Conservation (phyloP, 2,888 invertebrate genomes). For the Chloroclystis v-ata region DNA sequence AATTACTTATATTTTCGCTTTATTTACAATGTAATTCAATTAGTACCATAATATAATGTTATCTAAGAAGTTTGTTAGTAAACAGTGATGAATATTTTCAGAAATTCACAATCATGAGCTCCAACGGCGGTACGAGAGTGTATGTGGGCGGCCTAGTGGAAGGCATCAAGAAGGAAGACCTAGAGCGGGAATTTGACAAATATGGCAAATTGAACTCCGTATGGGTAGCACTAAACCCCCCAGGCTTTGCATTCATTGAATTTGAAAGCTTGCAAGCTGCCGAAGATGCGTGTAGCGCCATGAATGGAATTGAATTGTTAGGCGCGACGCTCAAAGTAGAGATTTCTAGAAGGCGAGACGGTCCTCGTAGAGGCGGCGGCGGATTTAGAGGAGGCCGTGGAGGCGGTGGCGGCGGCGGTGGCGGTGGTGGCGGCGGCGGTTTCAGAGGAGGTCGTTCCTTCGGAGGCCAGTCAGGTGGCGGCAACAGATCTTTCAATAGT, state of each 20-base stretch:
- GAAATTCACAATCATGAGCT: constrained; percentile 59
- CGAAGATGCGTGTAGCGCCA: constrained; percentile 90
- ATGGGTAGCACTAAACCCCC: constrained; percentile 96
- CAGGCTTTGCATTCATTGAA: constrained; percentile 96
- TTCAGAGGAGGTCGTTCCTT: constrained; percentile 68
- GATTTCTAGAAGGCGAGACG: constrained; percentile 88
- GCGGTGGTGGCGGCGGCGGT: constrained; percentile 64
- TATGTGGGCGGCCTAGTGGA: constrained; percentile 94
- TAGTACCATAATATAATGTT: no score
- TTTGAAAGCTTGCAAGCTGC: constrained; percentile 93
- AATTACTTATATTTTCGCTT: constrained; percentile 2
- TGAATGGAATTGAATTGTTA: constrained; percentile 92
- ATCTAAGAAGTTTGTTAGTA: constrained; percentile 4
- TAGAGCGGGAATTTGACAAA: constrained; percentile 93
- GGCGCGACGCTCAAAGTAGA: constrained; percentile 93
- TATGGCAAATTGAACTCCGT: constrained; percentile 94
- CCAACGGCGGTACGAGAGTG: constrained; percentile 85
- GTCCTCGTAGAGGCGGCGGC: constrained; percentile 80
- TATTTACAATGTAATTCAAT: neutral
- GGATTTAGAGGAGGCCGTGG: constrained; percentile 71
- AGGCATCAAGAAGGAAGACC: constrained; percentile 93
- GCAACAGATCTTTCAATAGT: constrained; percentile 74
- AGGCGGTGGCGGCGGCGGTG: constrained; percentile 68
- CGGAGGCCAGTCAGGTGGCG: constrained; percentile 57
- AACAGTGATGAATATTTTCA: constrained; percentile 32